phyloP scores from a whole-genome alignment of 2,888 invertebrate species.

The Drosophila formosana region DNA sequence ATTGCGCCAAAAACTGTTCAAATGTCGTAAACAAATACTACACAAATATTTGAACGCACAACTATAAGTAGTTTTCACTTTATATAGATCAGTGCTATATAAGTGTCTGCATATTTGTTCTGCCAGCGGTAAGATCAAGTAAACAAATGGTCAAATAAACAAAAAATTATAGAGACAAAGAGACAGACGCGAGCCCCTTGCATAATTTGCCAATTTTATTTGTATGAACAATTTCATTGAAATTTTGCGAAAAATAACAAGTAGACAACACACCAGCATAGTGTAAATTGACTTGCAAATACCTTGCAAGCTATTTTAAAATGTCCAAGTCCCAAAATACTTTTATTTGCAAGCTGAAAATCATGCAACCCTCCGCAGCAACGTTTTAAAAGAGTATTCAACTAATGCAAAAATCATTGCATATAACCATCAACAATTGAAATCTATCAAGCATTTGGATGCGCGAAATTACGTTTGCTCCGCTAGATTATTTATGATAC shows the following conservation, averaged over 20 bases:
- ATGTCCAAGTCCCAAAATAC: not conserved
- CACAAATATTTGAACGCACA: slow-evolving; percentile 17
- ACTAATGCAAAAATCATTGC: not conserved
- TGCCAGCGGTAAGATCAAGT: slow-evolving; percentile 40
- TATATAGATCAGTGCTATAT: slow-evolving; percentile 55
- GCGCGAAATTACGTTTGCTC: slow-evolving; percentile 20
- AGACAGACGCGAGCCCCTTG: slow-evolving; percentile 25
- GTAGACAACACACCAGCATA: not conserved
- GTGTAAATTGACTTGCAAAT: not conserved
- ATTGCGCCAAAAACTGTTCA: slow-evolving; percentile 32
- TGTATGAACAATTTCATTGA: slow-evolving; percentile 56
- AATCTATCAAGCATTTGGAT: slow-evolving; percentile 20
- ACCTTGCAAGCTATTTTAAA: slow-evolving; percentile 11
- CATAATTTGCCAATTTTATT: slow-evolving; percentile 61
- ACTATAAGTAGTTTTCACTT: slow-evolving; percentile 6
- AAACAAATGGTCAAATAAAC: slow-evolving; percentile 67
- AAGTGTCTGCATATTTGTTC: slow-evolving; percentile 66
- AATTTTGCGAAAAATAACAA: slow-evolving; percentile 23
- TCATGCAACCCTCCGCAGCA: not conserved
- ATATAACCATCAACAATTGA: slow-evolving; percentile 8
- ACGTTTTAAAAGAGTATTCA: not conserved
- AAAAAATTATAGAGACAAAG: slow-evolving; percentile 28
- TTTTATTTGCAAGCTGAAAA: not conserved
- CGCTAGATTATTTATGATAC: slow-evolving; percentile 39
- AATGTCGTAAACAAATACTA: slow-evolving; percentile 48